These are phyloP conservation scores for Acleris emargana DNA, from an alignment of 2,888 invertebrate species.

Conservation along the genomic window DNA sequence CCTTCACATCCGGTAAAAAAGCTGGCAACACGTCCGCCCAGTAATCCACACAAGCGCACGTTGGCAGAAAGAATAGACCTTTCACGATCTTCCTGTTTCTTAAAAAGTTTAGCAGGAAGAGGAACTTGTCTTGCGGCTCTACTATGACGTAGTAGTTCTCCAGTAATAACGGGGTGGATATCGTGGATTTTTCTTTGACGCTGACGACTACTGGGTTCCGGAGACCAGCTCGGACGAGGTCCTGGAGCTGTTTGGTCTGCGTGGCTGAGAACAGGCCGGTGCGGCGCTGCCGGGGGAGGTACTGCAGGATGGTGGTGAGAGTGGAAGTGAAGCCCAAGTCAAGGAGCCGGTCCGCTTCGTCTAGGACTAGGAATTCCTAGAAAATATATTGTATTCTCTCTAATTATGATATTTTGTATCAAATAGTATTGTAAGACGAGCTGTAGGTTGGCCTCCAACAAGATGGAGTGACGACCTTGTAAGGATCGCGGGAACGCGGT, in stretches of 20 bases:
- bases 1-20: slow-evolving; percentile 79
- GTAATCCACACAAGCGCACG: slow-evolving; percentile 98
- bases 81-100: slow-evolving; percentile 79
- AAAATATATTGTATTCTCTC: slow-evolving; percentile 41
- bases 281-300: slow-evolving; percentile 95
- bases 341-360: slow-evolving; percentile 97
- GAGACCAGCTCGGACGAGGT: slow-evolving; percentile 95
- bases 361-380: slow-evolving; percentile 95
- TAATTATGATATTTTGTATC: too few species aligned
- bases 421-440: too few species aligned
- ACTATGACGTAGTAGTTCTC: slow-evolving; percentile 92
- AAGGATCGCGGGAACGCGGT: too few species aligned
- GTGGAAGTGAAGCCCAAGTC: slow-evolving; percentile 95
- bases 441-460: too few species aligned
- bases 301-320: slow-evolving; percentile 94
- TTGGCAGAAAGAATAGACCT: slow-evolving; percentile 95
- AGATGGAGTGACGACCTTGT: too few species aligned
- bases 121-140: slow-evolving; percentile 91
- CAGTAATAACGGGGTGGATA: slow-evolving; percentile 88
- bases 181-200: slow-evolving; percentile 93
- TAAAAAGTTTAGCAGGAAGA: slow-evolving; percentile 91
- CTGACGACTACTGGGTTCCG: slow-evolving; percentile 95
- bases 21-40: slow-evolving; percentile 88
- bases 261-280: slow-evolving; percentile 99
- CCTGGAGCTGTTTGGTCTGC: slow-evolving; percentile 94